Evolutionary conservation across 2,113 vertebrate species (phyloP).

Genomic region (Chinchilla lanigera): DNA sequence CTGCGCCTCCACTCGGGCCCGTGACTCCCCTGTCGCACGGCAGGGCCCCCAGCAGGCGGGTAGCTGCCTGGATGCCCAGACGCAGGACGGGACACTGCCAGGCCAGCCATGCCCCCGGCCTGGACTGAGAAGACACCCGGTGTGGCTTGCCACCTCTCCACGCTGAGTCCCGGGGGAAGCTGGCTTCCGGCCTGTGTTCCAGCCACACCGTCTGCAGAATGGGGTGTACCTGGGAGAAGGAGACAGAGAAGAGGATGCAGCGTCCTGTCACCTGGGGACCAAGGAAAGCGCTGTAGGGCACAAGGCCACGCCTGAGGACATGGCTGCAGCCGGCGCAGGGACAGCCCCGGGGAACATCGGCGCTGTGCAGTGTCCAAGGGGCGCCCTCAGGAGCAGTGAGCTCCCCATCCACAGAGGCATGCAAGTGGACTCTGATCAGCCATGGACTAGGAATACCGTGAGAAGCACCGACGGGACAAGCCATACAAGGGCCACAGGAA

Average conservation of each 20-base stretch:
- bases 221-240: neutral
- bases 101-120: neutral
- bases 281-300: fast-evolving
- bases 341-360: no score
- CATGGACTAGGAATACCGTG: neutral
- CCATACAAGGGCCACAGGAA: fast-evolving
- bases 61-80: neutral
- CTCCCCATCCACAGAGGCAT: neutral
- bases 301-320: neutral
- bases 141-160: fast-evolving
- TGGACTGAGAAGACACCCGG: fast-evolving
- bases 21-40: fast-evolving
- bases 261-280: fast-evolving
- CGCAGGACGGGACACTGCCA: no score
- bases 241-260: fast-evolving
- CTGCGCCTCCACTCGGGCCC: neutral
- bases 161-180: fast-evolving
- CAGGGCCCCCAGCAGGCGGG: neutral
- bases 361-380: neutral
- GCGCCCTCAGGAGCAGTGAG: neutral
- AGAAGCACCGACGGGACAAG: fast-evolving
- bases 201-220: no score
- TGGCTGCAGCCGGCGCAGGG: neutral
- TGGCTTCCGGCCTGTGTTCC: neutral
- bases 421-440: neutral